Percentiles rank a stretch among this genome's conserved stretches.
Conservation (phyloP, 2,888 invertebrate species). For the Limnephilus marmoratus region DNA sequence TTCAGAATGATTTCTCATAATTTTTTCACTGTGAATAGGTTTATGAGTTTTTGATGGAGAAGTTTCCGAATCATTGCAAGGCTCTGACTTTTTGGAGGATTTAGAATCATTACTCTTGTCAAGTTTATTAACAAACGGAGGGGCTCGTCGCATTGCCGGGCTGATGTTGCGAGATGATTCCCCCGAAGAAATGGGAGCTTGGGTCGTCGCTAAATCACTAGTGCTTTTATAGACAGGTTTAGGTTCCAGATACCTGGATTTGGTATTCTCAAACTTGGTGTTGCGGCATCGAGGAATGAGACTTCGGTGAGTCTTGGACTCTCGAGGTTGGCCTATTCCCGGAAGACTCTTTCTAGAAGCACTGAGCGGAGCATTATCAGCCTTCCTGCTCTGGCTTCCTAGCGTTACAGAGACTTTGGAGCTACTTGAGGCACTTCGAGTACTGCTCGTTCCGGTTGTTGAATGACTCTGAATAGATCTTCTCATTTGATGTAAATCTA, state of each 20-base stretch:
- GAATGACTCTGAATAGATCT: conserved; percentile 35
- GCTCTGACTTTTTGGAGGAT: not conserved
- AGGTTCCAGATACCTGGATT: conserved; percentile 37
- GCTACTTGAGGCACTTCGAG: conserved; percentile 38
- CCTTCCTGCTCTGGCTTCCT: not conserved
- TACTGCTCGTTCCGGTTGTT: conserved; percentile 30
- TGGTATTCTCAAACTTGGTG: conserved; percentile 26
- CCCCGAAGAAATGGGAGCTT: conserved; percentile 12
- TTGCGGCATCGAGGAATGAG: conserved; percentile 43
- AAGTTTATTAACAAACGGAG: conserved; percentile 18
- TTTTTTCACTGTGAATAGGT: conserved; percentile 13
- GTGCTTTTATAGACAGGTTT: conserved; percentile 32
- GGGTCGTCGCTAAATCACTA: conserved; percentile 19
- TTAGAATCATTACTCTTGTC: conserved; percentile 8
- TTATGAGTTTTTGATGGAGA: not conserved
- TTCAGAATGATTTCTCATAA: conserved; percentile 35
- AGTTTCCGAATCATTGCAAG: not conserved
- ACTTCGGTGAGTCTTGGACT: conserved; percentile 14
- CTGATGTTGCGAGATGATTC: conserved; percentile 34
- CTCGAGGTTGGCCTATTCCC: not conserved
- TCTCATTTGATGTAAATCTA: conserved; percentile 35
- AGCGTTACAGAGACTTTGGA: conserved; percentile 15
- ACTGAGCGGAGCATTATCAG: not conserved
- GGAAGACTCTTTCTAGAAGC: not conserved
- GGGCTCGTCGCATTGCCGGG: conserved; percentile 17